phyloP scores from a whole-genome alignment of 2,888 invertebrate genomes.

The Lutraria lutraria region DNA sequence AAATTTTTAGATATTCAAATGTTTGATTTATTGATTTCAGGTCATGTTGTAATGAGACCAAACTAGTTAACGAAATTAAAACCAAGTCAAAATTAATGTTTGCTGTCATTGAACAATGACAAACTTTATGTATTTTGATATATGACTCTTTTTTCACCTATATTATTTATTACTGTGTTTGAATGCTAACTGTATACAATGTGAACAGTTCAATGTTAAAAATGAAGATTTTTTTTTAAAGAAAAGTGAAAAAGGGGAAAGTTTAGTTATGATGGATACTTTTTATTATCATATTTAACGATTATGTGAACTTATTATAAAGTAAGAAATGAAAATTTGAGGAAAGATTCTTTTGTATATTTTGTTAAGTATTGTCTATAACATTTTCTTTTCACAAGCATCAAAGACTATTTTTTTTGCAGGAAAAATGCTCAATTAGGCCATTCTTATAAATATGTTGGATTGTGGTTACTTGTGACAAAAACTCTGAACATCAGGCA shows the following conservation, averaged over 20 bases:
- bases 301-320: not conserved
- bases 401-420: too few species aligned
- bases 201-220: not conserved
- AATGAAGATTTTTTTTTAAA: not conserved
- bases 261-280: not conserved
- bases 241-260: not conserved
- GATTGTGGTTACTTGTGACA: too few species aligned
- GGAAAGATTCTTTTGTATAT: not conserved
- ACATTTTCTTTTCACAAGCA: too few species aligned
- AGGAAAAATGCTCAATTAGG: too few species aligned
- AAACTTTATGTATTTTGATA: constrained; percentile 10
- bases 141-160: constrained; percentile 7
- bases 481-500: too few species aligned
- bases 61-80: constrained; percentile 3
- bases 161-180: not conserved
- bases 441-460: too few species aligned
- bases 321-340: not conserved
- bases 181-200: not conserved
- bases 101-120: not conserved
- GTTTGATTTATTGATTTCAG: not conserved
- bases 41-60: not conserved
- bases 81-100: not conserved
- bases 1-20: not conserved
- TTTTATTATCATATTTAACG: not conserved
- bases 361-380: not conserved